These are phyloP conservation scores for Echiichthys vipera DNA, from an alignment of 2,797 vertebrate genomes.

Conservation along the genomic window DNA sequence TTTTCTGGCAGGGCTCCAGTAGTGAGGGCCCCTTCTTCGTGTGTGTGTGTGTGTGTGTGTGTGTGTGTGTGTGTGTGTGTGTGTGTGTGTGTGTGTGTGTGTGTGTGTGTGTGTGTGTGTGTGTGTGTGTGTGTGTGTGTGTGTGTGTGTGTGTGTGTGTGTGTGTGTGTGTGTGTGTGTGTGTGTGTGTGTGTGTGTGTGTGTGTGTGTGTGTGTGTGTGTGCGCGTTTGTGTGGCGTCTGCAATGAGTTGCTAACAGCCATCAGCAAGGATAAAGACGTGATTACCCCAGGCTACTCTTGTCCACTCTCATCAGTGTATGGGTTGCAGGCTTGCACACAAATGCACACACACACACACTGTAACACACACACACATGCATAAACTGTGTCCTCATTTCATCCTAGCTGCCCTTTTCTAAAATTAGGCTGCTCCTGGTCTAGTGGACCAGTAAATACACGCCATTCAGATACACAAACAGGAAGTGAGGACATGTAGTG, in stretches of 20 bases:
- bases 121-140: too few species aligned
- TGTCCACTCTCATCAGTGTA: constrained; percentile 67
- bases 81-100: too few species aligned
- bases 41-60: too few species aligned
- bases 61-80: too few species aligned
- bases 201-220: constrained; percentile 43
- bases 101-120: too few species aligned
- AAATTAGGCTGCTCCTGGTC: constrained; percentile 32
- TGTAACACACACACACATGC: constrained; percentile 1
- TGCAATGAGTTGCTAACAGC: constrained; percentile 55
- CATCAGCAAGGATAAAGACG: constrained; percentile 70
- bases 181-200: constrained; percentile 38
- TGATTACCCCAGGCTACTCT: constrained; percentile 69
- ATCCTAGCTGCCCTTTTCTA: constrained; percentile 25
- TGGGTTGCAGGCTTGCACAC: constrained; percentile 31
- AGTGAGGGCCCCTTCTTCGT: constrained; percentile 14
- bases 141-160: too few species aligned
- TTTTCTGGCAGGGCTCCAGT: constrained; percentile 54
- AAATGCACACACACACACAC: constrained; percentile 11
- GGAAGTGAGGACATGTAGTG: constrained; percentile 62
- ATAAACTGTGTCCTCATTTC: constrained; percentile 43
- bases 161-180: constrained; percentile 16
- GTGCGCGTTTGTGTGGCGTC: too few species aligned
- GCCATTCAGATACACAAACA: constrained; percentile 63
- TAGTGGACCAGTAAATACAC: constrained; percentile 21